These are phyloP conservation scores for Porites evermanni DNA, from an alignment of 92 coral and sea anemone genomes.

Conservation along the genomic window DNA sequence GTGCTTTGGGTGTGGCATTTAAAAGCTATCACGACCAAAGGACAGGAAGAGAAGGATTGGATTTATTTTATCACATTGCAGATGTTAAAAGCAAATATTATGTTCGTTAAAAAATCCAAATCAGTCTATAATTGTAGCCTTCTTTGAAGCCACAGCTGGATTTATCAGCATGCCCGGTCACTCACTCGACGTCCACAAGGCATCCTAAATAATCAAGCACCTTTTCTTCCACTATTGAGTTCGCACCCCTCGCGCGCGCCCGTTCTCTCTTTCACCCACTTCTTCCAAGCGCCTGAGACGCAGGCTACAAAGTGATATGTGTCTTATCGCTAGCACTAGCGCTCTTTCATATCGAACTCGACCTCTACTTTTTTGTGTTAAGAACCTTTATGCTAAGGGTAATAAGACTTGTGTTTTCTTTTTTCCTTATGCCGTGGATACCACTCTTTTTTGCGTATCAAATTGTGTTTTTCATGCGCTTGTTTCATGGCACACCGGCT, in stretches of 20 bases:
- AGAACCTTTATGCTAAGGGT: not conserved
- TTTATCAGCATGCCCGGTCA: not conserved
- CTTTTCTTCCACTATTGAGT: not conserved
- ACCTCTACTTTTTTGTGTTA: constrained; percentile 21
- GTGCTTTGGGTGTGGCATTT: no score
- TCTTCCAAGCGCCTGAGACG: no score
- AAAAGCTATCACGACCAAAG: no score
- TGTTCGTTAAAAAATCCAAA: not conserved
- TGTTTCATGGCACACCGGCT: no score
- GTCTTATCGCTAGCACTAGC: no score
- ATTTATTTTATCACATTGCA: not conserved
- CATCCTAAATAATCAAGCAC: not conserved
- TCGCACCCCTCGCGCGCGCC: not conserved
- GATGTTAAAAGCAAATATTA: no score
- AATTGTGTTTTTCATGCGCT: no score
- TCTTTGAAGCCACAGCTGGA: not conserved
- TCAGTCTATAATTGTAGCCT: not conserved
- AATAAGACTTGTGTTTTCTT: not conserved
- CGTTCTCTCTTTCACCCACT: no score
- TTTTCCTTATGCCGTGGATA: no score
- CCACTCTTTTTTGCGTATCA: no score
- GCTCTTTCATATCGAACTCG: not conserved
- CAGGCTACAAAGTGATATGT: no score
- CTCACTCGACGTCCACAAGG: not conserved
- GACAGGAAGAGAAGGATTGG: no score